phyloP scores from a whole-genome alignment of 2,888 invertebrate species.

The Cyclophora albipunctata region DNA sequence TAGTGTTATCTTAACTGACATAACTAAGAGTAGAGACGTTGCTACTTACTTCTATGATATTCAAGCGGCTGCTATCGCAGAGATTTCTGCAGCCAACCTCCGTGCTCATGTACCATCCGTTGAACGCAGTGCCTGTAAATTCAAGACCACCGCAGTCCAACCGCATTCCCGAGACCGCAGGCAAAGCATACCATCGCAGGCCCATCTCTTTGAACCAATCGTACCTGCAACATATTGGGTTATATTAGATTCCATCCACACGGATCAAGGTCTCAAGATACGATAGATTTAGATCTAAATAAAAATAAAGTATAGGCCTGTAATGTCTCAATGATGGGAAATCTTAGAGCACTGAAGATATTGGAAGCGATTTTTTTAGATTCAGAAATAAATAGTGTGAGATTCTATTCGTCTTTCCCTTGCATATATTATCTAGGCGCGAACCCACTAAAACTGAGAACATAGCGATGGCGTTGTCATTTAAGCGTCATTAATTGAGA shows the following conservation, averaged over 20 bases:
- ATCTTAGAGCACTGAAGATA: too few species aligned
- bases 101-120: conserved; percentile 98
- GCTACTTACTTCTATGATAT: conserved; percentile 85
- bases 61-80: conserved; percentile 88
- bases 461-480: too few species aligned
- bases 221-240: conserved; percentile 72
- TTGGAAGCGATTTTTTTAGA: too few species aligned
- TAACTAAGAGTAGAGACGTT: too few species aligned
- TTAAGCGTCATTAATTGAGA: too few species aligned
- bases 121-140: conserved; percentile 94
- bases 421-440: too few species aligned
- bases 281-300: neutral
- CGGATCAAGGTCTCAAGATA: neutral
- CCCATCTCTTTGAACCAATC: conserved; percentile 91
- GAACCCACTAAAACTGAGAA: too few species aligned
- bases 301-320: neutral
- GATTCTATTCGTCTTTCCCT: too few species aligned
- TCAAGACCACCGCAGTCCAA: conserved; percentile 96
- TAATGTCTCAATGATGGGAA: too few species aligned
- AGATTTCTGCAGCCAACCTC: conserved; percentile 95
- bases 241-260: too few species aligned
- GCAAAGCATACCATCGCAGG: conserved; percentile 91
- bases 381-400: too few species aligned
- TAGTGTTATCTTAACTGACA: too few species aligned
- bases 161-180: conserved; percentile 93